Percentiles rank a stretch among this genome's conserved stretches.
phyloP scores from a whole-genome alignment of 2,888 invertebrate species.

The Prosopocoilus inquinatus region DNA sequence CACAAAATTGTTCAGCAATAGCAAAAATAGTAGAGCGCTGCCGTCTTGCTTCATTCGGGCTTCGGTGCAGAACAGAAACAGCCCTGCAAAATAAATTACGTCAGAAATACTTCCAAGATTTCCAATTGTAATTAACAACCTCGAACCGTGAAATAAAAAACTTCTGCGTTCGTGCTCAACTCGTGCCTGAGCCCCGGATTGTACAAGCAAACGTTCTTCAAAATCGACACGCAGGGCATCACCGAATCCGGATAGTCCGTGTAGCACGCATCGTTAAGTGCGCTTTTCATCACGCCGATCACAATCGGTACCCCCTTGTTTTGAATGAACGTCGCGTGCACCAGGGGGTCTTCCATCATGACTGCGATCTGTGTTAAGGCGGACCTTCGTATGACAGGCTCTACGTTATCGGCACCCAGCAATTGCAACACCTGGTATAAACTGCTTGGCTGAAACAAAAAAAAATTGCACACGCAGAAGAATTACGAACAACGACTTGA shows the following conservation, averaged over 20 bases:
- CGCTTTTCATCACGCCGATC: slow-evolving; percentile 51
- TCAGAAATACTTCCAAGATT: neutral
- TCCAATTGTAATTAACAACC: slow-evolving; percentile 38
- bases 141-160: slow-evolving; percentile 52
- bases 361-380: slow-evolving; percentile 67
- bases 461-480: slow-evolving; percentile 27
- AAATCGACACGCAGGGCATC: slow-evolving; percentile 51
- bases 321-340: slow-evolving; percentile 61
- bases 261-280: slow-evolving; percentile 51
- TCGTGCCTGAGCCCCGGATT: slow-evolving; percentile 58
- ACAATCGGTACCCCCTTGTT: slow-evolving; percentile 57
- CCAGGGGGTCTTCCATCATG: slow-evolving; percentile 61
- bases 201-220: slow-evolving; percentile 55
- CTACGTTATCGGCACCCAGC: slow-evolving; percentile 48
- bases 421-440: slow-evolving; percentile 51
- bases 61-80: slow-evolving; percentile 57
- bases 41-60: slow-evolving; percentile 54
- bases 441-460: slow-evolving; percentile 55
- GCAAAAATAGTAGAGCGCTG: slow-evolving; percentile 52
- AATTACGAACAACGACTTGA: neutral
- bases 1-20: slow-evolving; percentile 53
- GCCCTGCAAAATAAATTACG: slow-evolving; percentile 44
- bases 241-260: slow-evolving; percentile 56
- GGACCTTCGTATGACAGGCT: slow-evolving; percentile 66
- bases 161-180: slow-evolving; percentile 53